Evolutionary conservation across 2,888 invertebrate genomes (phyloP).

Genomic region (Parnassius mnemosyne): DNA sequence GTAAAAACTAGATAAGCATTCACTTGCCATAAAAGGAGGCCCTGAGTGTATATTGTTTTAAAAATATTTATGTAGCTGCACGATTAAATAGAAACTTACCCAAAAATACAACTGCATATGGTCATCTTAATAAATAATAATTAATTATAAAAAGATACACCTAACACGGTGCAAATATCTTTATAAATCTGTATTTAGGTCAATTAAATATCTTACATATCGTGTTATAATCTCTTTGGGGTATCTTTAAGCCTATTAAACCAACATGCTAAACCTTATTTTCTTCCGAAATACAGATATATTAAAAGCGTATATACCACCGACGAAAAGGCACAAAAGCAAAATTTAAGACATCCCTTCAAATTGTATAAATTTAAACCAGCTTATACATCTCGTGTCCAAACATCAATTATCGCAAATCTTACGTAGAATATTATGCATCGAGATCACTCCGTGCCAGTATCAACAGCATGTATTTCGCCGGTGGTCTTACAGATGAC

Average conservation of each 20-base stretch:
- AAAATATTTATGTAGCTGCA: constrained; percentile 23
- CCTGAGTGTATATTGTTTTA: constrained; percentile 29
- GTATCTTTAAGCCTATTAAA: constrained; percentile 58
- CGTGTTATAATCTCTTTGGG: constrained; percentile 65
- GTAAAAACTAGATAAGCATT: constrained; percentile 16
- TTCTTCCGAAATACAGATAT: constrained; percentile 44
- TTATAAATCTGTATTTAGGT: constrained; percentile 34
- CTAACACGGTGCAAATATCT: constrained; percentile 73
- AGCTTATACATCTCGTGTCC: constrained; percentile 36
- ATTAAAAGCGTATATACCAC: constrained; percentile 60
- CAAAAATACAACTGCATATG: constrained; percentile 45
- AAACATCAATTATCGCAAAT: constrained; percentile 29
- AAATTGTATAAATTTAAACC: constrained; percentile 33
- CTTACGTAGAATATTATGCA: constrained; percentile 32
- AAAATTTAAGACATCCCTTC: constrained; percentile 37
- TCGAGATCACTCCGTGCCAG: constrained; percentile 67
- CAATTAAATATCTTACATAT: constrained; percentile 29
- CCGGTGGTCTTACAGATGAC: constrained; percentile 53
- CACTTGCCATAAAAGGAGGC: constrained; percentile 19
- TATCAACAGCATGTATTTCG: constrained; percentile 51
- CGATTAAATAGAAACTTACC: constrained; percentile 24
- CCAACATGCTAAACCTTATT: constrained; percentile 52
- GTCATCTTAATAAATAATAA: constrained; percentile 38
- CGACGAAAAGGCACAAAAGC: constrained; percentile 52
- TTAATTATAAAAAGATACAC: constrained; percentile 68